Percentiles rank a stretch among this genome's conserved stretches.
These are phyloP conservation scores for Eupithecia pulchellata DNA, from an alignment of 2,888 invertebrate genomes.

Conservation along the genomic window DNA sequence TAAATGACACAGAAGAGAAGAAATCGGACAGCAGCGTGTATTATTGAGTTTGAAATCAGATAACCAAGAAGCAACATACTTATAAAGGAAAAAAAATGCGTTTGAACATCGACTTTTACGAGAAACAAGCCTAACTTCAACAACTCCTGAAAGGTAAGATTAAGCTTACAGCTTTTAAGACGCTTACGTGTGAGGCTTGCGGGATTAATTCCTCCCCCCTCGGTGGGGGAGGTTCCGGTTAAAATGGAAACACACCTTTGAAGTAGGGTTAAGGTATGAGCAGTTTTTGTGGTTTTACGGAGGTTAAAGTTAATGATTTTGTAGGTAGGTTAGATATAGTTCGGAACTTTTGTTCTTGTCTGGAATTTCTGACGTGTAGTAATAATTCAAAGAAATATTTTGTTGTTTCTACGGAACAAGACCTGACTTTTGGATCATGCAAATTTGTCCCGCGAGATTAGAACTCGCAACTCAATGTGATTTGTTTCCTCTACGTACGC, in stretches of 20 bases:
- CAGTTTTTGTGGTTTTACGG: not conserved
- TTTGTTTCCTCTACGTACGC: not conserved
- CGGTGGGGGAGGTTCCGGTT: constrained; percentile 34
- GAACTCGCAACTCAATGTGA: not conserved
- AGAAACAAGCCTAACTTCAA: constrained; percentile 11
- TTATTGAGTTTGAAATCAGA: too few species aligned
- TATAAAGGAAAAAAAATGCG: too few species aligned
- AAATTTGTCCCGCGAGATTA: not conserved
- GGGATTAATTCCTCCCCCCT: constrained; percentile 30
- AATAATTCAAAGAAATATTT: not conserved
- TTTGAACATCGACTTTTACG: not conserved
- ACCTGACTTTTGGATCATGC: constrained; percentile 4
- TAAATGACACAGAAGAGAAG: too few species aligned
- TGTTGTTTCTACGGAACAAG: not conserved
- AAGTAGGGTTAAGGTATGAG: constrained; percentile 12
- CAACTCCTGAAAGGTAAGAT: constrained; percentile 29
- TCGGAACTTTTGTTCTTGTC: not conserved
- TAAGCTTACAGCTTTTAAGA: constrained; percentile 28
- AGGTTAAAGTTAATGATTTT: not conserved
- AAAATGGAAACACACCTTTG: constrained; percentile 38
- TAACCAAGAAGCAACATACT: too few species aligned
- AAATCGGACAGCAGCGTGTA: too few species aligned
- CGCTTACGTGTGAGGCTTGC: constrained; percentile 30
- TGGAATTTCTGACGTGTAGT: not conserved
- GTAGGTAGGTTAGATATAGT: not conserved